Evolutionary conservation across 2,113 vertebrate species (phyloP), one percentile per base, ranked within the genome.

Genomic region (Chaetops frenatus): DNA sequence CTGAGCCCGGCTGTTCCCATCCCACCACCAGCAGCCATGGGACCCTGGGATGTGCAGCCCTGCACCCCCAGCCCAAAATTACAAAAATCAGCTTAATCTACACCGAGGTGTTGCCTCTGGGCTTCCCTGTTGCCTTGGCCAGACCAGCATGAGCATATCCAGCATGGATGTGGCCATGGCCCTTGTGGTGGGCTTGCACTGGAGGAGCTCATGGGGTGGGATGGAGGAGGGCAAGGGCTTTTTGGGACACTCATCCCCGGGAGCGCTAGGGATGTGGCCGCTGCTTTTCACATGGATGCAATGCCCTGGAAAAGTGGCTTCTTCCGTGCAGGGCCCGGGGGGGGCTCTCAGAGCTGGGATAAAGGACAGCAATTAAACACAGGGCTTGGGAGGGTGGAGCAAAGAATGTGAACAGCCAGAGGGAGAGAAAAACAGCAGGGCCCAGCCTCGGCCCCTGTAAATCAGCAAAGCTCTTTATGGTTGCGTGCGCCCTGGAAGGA

Each of bases 351-450:
- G 31, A 56, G 61, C 57, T 23, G 64, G 35, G 53, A 74, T 71
- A 81, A 92, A 95, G 72, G 79, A 60, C 64, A 93, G 71, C 72
- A 83, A 88, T 96, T 93, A 94, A 79, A 66, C 4, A 2, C 25
- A 1, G 62, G 47, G 87, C 81, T 91, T 0, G 2, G 73, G 40
- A 18, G 31, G 57, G 64, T 60, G 80, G 57, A 88, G 60, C 71
- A 48, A 88, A 95, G 94, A 64, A 76, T 0, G 1, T 77, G 54
- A 90, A 81, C 8, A 77, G 94, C 96, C 54, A 5, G 20, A 7
- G 88, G 81, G 42, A 79, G 53, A 74, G 40, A 87, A 71, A 95
- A 96, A 50, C 36, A 91, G 51, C 70, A 54, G 84, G 64, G 72
- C 83, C 67, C 38, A 71, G 47, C 60, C 72, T 77, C 7, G 6